Percentiles rank a stretch among this genome's conserved stretches.
phyloP scores from a whole-genome alignment of 2,888 invertebrate species.

The Chesias legatella region DNA sequence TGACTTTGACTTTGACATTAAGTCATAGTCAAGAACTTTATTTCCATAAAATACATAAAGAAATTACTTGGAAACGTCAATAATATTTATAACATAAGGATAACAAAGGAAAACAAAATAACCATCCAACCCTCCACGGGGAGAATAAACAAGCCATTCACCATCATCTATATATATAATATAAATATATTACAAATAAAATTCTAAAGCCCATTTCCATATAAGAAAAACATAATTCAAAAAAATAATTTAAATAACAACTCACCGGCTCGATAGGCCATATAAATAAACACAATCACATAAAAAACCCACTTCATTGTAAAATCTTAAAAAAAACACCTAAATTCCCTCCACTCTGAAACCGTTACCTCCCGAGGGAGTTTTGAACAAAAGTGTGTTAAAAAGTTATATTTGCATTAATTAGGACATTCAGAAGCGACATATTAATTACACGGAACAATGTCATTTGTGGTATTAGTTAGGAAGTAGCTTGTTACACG shows the following conservation, averaged over 20 bases:
- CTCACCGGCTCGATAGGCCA: constrained; percentile 59
- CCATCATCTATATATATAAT: no score
- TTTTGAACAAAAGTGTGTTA: constrained; percentile 14
- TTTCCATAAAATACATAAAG: no score
- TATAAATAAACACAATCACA: constrained; percentile 52
- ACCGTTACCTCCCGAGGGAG: constrained; percentile 7
- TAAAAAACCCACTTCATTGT: constrained; percentile 64
- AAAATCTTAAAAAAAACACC: constrained; percentile 5
- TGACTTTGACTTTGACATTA: no score
- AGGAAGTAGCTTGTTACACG: constrained; percentile 37
- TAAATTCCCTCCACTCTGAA: background rate
- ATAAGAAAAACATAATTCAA: background rate
- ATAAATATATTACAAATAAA: no score
- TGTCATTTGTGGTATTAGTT: constrained; percentile 37
- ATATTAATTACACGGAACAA: constrained; percentile 36
- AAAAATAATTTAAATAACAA: constrained; percentile 1
- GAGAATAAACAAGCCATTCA: no score
- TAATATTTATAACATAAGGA: no score
- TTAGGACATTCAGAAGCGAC: constrained; percentile 36
- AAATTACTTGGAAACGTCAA: no score
- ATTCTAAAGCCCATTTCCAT: no score
- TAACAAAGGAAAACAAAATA: no score
- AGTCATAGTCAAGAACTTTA: no score
- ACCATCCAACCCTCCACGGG: no score
- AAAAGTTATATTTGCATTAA: constrained; percentile 22